Base-by-base conservation (phyloP, 1,140 invertebrate species). In the Brachionus sp. region DNA sequence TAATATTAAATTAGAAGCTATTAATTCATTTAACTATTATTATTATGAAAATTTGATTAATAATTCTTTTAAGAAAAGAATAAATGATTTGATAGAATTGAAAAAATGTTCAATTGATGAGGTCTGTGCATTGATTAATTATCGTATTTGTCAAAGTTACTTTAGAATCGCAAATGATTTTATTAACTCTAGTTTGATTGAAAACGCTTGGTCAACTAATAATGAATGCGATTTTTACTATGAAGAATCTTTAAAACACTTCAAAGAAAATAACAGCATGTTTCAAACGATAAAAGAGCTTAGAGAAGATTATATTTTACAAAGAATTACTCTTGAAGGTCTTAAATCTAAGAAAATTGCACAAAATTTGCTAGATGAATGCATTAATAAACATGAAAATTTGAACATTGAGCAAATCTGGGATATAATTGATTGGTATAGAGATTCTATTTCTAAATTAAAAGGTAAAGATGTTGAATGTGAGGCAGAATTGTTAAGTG, bases 341-440 rank as follows among this genome's bases (percentile, higher is more conserved):
- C 29, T 66, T 5, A 33, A 33, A 66, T 66, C 64, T 33, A 66
- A 66, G 33, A 66, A 33, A 3, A 66, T 66, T 66, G 64, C 25
- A 33, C 64, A 66, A 33, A 66, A 37, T 66, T 7, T 66, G 29
- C 7, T 66, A 13, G 6, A 66, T 66, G 33, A 66, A 13, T 66
- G 64, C 29, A 66, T 66, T 12, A 66, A 37, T 66, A 66, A 66
- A 3, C 13, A 35, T 66, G 64, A 66, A 66, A 1, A 66, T 66
- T 66, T 66, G 29, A 66, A 66, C 16, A 33, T 33, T 29, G 64
- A 66, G 12, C 29, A n/a, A 66, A 66, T 66, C 16, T 66, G 64
- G 64, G 64, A 66, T n/a, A 66, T 66, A 66, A 66, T 66, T 33
- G 64, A 66, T 66, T 66, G 64, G 64, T 66, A 33, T 33, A 66